A percentile compares a stretch with the other conserved stretches of the same genome.
phyloP scores from a whole-genome alignment of 2,797 vertebrate genomes.

The Dallia pectoralis region DNA sequence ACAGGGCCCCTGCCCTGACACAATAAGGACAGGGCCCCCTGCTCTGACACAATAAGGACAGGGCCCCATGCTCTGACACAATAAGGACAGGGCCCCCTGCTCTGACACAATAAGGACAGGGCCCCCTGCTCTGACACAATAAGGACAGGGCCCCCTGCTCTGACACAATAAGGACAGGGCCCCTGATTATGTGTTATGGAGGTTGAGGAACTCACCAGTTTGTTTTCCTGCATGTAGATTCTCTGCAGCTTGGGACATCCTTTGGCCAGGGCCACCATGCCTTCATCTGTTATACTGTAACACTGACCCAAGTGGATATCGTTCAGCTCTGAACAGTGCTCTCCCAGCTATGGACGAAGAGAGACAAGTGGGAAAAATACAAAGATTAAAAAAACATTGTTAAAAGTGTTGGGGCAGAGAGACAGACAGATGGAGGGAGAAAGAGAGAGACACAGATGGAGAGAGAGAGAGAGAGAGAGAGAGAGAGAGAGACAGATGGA shows the following conservation, averaged over 20 bases:
- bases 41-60: too few relatives aligned
- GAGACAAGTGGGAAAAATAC: too few relatives aligned
- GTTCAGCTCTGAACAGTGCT: constrained; percentile 90
- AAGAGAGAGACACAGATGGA: background rate
- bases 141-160: too few relatives aligned
- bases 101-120: too few relatives aligned
- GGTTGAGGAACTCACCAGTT: constrained; percentile 85
- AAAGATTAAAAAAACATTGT: background rate
- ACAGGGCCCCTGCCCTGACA: too few relatives aligned
- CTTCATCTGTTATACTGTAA: constrained; percentile 95
- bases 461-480: background rate
- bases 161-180: too few relatives aligned
- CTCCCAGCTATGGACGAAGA: constrained; percentile 80
- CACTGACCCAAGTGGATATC: constrained; percentile 98
- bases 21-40: too few relatives aligned
- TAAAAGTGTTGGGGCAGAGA: too few relatives aligned
- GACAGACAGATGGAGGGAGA: background rate
- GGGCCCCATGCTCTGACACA: too few relatives aligned
- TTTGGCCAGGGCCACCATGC: constrained; percentile 91
- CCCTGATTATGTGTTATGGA: background rate
- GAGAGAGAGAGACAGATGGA: background rate
- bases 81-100: too few relatives aligned
- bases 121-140: too few relatives aligned
- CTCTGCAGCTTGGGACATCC: constrained; percentile 92
- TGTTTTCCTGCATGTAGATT: constrained; percentile 99